Conservation (phyloP, 2,113 vertebrate genomes). For the Poeciliopsis retropinna region DNA sequence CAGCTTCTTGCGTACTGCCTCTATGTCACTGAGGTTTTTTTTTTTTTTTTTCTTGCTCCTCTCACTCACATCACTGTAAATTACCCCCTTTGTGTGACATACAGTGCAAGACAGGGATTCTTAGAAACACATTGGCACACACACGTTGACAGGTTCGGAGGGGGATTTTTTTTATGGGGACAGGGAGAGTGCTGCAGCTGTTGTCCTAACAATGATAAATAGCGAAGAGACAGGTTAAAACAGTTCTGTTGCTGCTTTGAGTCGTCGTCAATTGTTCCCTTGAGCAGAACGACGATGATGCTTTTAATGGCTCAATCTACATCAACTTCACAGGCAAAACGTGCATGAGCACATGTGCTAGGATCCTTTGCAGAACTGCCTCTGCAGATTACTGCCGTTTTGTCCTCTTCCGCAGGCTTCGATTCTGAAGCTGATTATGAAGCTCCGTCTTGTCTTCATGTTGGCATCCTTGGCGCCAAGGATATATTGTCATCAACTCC, state of each 20-base stretch:
- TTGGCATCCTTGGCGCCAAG: not conserved
- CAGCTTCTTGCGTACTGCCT: slow-evolving; percentile 27
- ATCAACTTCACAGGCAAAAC: slow-evolving; percentile 60
- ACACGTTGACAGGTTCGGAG: slow-evolving; percentile 7
- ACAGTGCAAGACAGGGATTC: slow-evolving; percentile 29
- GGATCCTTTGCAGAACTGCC: not conserved
- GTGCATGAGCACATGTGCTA: not conserved
- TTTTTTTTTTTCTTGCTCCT: too few species aligned
- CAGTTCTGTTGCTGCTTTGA: slow-evolving; percentile 45
- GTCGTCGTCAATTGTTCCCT: slow-evolving; percentile 58
- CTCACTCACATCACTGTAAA: slow-evolving; percentile 43
- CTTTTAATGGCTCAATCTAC: slow-evolving; percentile 74
- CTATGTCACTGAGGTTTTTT: slow-evolving; percentile 22
- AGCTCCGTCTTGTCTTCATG: not conserved
- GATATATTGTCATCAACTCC: not conserved
- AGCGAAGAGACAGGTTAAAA: slow-evolving; percentile 51
- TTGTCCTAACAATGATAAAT: slow-evolving; percentile 63
- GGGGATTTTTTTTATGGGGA: slow-evolving; percentile 44
- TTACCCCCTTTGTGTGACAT: slow-evolving; percentile 46
- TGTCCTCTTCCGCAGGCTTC: slow-evolving; percentile 6
- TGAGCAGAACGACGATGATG: slow-evolving; percentile 66
- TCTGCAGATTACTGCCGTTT: slow-evolving; percentile 13
- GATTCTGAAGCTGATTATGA: not conserved
- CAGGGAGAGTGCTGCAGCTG: slow-evolving; percentile 56
- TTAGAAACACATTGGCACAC: slow-evolving; percentile 26